Percentiles rank a stretch among this genome's conserved stretches.
Evolutionary conservation across 2,113 vertebrate genomes (phyloP).

Genomic region (Trachemys scripta): DNA sequence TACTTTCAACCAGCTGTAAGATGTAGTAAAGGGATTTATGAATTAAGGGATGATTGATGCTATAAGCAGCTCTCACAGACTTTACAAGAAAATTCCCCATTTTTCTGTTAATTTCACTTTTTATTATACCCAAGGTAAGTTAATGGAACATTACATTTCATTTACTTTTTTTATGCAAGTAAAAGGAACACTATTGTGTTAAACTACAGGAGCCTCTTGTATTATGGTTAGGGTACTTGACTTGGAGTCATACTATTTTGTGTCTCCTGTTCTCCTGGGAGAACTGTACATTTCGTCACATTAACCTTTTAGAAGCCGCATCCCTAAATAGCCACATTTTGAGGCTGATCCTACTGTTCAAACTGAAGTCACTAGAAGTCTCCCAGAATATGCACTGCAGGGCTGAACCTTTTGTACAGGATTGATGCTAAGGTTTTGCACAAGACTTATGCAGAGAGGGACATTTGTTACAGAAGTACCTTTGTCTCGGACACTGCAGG

Average conservation of each 20-base stretch:
- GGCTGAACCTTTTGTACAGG: background rate
- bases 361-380: background rate
- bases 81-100: slow-evolving; percentile 22
- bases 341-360: background rate
- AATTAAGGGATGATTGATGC: slow-evolving; percentile 40
- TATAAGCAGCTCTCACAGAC: slow-evolving; percentile 31
- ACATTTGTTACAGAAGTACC: background rate
- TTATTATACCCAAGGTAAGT: slow-evolving; percentile 39
- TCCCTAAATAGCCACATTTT: background rate
- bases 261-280: background rate
- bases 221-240: slow-evolving; percentile 25
- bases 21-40: slow-evolving; percentile 39
- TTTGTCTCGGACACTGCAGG: background rate
- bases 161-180: slow-evolving; percentile 40
- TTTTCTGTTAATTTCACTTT: slow-evolving; percentile 42
- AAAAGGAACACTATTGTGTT: slow-evolving; percentile 8
- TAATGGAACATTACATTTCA: slow-evolving; percentile 29
- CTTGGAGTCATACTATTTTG: background rate
- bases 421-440: background rate
- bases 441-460: background rate
- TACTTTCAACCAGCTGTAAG: slow-evolving; percentile 27
- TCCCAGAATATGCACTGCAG: background rate
- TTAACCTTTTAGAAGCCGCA: too few species aligned
- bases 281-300: background rate
- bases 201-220: slow-evolving; percentile 12